Evolutionary conservation across 2,797 vertebrate species (phyloP).

Genomic region (Coreius guichenoti): DNA sequence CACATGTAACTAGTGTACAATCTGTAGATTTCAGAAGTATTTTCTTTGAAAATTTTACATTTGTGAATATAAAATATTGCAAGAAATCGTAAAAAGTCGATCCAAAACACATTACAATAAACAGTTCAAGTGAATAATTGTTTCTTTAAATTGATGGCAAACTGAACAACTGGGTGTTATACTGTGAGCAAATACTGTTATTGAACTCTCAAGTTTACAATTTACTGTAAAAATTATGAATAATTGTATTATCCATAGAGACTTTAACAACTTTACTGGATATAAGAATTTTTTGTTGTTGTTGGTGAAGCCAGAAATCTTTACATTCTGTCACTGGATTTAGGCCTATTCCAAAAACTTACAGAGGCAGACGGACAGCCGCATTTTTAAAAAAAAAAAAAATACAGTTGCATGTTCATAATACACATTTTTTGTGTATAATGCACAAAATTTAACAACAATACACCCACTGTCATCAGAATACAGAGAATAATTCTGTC

Average conservation of each 20-base stretch:
- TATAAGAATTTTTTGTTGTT: no score
- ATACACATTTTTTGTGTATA: no score
- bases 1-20: neutral
- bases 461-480: neutral
- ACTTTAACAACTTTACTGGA: no score
- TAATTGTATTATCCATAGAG: no score
- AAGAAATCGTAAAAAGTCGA: neutral
- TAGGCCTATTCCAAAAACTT: no score
- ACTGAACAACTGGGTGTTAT: neutral
- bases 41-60: neutral
- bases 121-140: neutral
- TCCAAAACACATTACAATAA: neutral
- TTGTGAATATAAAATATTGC: neutral
- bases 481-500: neutral
- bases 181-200: neutral
- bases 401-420: no score
- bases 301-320: no score
- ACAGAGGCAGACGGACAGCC: no score
- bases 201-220: neutral
- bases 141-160: neutral
- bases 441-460: no score
- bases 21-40: neutral
- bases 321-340: no score
- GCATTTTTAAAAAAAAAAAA: no score
- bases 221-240: neutral